A percentile compares a stretch with the other conserved stretches of the same genome.
Conservation (phyloP, 2,888 invertebrate species). For the Cantharis rufa region DNA sequence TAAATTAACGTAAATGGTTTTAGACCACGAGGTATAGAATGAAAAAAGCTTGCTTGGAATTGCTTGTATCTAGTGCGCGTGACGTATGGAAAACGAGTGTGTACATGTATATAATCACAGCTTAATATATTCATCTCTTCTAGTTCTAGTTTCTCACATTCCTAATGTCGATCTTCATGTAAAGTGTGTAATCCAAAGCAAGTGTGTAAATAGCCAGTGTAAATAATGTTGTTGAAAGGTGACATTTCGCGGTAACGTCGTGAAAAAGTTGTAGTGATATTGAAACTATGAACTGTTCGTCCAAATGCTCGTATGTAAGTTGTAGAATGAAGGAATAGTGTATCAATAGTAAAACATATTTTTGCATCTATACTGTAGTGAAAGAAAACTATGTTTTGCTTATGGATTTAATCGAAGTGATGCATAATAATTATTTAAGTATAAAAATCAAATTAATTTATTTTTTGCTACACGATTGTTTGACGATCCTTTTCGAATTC, state of each 20-base stretch:
- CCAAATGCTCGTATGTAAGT: slow-evolving; percentile 36
- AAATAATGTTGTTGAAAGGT: slow-evolving; percentile 38
- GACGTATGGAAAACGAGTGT: slow-evolving; percentile 30
- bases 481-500: not conserved
- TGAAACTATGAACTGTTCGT: slow-evolving; percentile 37
- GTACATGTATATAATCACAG: slow-evolving; percentile 36
- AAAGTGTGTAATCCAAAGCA: slow-evolving; percentile 24
- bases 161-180: slow-evolving; percentile 25
- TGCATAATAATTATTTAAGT: not conserved
- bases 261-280: slow-evolving; percentile 11
- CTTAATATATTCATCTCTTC: slow-evolving; percentile 33
- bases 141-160: slow-evolving; percentile 30
- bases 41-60: slow-evolving; percentile 31
- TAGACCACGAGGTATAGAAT: slow-evolving; percentile 4
- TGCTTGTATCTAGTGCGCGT: slow-evolving; percentile 36
- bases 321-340: slow-evolving; percentile 16
- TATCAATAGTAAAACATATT: slow-evolving; percentile 35
- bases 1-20: slow-evolving; percentile 21
- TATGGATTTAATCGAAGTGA: not conserved
- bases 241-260: slow-evolving; percentile 29
- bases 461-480: not conserved
- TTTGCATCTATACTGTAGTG: slow-evolving; percentile 35
- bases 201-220: slow-evolving; percentile 43
- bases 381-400: not conserved
- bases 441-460: not conserved